phyloP scores from a whole-genome alignment of 2,797 vertebrate species.

The Euphonia xanthogaster region DNA sequence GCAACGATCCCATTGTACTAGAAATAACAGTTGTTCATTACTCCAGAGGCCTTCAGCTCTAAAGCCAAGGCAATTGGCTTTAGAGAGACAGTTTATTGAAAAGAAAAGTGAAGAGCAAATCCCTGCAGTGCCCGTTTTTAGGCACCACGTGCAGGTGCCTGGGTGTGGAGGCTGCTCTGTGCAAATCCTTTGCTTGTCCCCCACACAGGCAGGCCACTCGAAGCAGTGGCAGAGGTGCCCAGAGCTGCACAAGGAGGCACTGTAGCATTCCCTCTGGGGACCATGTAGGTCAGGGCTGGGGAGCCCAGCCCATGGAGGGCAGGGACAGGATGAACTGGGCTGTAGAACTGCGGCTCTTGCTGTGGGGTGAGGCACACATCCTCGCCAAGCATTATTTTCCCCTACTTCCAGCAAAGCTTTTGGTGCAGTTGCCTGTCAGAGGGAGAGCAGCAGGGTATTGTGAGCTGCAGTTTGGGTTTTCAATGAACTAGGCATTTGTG shows the following conservation, averaged over 20 bases:
- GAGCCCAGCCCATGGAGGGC: rapidly evolving
- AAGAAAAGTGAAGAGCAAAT: background rate
- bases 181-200: background rate
- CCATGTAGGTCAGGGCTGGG: rapidly evolving
- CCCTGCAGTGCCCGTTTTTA: background rate
- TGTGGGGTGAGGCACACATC: rapidly evolving
- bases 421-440: background rate
- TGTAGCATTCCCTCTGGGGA: background rate
- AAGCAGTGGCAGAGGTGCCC: background rate
- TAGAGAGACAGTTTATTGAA: background rate
- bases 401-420: background rate
- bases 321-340: background rate
- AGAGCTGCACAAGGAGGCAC: background rate
- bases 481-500: background rate
- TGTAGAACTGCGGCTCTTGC: rapidly evolving
- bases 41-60: background rate
- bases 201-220: background rate
- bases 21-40: constrained; percentile 45
- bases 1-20: constrained; percentile 20
- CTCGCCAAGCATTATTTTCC: background rate
- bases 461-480: background rate
- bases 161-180: background rate
- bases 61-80: constrained; percentile 28
- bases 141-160: background rate
- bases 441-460: background rate